Conservation (phyloP, 2,797 vertebrate genomes). For the Brachyalestes nurse region DNA sequence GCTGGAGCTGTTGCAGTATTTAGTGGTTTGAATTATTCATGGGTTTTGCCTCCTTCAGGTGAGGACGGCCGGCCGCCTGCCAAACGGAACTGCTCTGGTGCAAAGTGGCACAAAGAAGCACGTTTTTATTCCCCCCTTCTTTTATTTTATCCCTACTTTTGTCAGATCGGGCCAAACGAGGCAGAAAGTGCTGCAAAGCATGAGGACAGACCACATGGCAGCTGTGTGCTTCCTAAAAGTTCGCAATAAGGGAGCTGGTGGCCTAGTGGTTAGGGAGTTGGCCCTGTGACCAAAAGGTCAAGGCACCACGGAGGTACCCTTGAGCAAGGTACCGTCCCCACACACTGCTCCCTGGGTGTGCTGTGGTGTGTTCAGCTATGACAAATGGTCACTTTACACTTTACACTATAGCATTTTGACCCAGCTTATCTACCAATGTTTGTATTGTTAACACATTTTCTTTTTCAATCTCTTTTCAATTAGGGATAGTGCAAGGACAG, state of each 20-base stretch:
- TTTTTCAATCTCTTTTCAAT: too few relatives aligned
- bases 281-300: too few relatives aligned
- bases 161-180: constrained; percentile 13
- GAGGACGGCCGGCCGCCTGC: constrained; percentile 23
- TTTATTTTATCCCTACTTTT: not conserved
- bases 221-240: not conserved
- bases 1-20: constrained; percentile 42
- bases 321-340: too few relatives aligned
- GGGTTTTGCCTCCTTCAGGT: constrained; percentile 1
- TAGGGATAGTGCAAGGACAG: too few relatives aligned
- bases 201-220: not conserved
- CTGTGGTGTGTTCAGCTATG: too few relatives aligned
- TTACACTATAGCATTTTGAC: not conserved
- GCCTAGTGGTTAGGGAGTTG: too few relatives aligned
- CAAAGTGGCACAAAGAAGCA: not conserved
- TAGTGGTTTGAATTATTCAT: constrained; percentile 46
- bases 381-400: too few relatives aligned
- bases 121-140: not conserved
- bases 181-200: constrained; percentile 8
- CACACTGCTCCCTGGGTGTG: too few relatives aligned
- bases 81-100: constrained; percentile 4
- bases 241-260: too few relatives aligned
- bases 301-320: too few relatives aligned
- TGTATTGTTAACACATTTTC: too few relatives aligned
- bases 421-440: too few relatives aligned